Evolutionary conservation across 2,888 invertebrate species (phyloP).

Genomic region (Helicoverpa assulta): DNA sequence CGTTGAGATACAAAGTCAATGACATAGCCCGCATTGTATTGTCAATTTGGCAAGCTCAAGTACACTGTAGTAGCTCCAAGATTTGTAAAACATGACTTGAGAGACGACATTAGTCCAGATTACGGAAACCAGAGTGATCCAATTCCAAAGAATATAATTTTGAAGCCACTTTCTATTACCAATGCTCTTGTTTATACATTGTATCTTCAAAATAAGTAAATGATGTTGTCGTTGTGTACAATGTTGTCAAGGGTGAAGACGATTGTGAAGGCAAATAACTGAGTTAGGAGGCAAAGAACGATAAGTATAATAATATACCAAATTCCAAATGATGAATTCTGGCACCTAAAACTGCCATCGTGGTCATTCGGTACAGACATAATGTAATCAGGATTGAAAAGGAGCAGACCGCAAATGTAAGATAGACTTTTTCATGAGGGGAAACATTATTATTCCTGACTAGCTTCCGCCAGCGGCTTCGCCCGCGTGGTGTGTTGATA

Average conservation of each 20-base stretch:
- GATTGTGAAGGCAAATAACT: background rate
- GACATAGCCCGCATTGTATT: background rate
- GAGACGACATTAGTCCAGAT: background rate
- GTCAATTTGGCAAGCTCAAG: background rate
- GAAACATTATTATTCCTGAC: too few species aligned
- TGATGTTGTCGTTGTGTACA: too few species aligned
- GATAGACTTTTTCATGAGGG: too few species aligned
- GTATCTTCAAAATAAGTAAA: slow-evolving; percentile 30
- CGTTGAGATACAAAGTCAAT: slow-evolving; percentile 25
- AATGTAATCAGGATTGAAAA: too few species aligned
- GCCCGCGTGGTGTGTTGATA: too few species aligned
- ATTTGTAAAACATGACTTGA: background rate
- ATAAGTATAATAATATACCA: too few species aligned
- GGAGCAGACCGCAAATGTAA: too few species aligned
- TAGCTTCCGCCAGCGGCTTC: too few species aligned
- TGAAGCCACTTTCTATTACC: slow-evolving; percentile 5
- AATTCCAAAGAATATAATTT: slow-evolving; percentile 33
- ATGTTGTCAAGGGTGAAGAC: background rate
- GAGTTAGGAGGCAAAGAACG: background rate
- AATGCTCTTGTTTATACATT: slow-evolving; percentile 34
- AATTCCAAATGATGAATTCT: too few species aligned
- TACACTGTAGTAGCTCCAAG: background rate
- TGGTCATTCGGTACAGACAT: too few species aligned
- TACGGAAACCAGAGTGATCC: slow-evolving; percentile 19
- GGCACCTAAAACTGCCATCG: too few species aligned